Evolutionary conservation across 2,888 invertebrate genomes (phyloP), one percentile per base, ranked within the genome.

Genomic region (Ophion slaviceki): DNA sequence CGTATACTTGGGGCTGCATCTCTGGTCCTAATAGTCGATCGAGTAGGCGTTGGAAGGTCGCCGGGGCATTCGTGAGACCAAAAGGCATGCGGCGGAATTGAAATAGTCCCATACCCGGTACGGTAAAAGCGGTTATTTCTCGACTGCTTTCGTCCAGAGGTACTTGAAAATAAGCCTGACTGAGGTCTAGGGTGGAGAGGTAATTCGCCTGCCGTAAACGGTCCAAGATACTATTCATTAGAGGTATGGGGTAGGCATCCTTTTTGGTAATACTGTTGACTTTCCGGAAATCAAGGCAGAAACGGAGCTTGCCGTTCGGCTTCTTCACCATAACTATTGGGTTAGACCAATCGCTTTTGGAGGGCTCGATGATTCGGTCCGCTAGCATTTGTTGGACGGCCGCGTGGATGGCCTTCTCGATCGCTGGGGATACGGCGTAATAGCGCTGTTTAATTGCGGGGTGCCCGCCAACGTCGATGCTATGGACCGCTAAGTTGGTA

Each of bases 131-230:
- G 7, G 92, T 92, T 14, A 88, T 86, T n/a, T 88, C 86, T 3
- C 87, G 64, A n/a, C 87, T 88, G 2, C 64, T 53, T 20, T 84
- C 80, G 4, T 68, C 85, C 70, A 89, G 59, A 1, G 90, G 89
- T 32, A 92, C 86, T 75, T 92, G 91, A 70, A 86, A 89, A 76
- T 24, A 24, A 24, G 24, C 92, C n/a, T 87, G 86, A 61, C 87
- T 89, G 14, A 89, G 61, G 80, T 93, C 92, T 1, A 93, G 71
- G 5, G 90, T 91, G 1, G 88, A 86, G n/a, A 93, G 82, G 4
- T 74, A 70, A 2, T 70, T 28, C 0, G 57, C 70, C 14, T 53
- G 70, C 0, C 70, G 53, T 0, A 59, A 6, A 2, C 71, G 45
- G 14, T 74, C 74, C 1, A 74, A 24, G 6, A 74, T 74, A 8